These are phyloP conservation scores for Entomobrya proxima DNA, from an alignment of 2,888 invertebrate species.

Conservation along the genomic window DNA sequence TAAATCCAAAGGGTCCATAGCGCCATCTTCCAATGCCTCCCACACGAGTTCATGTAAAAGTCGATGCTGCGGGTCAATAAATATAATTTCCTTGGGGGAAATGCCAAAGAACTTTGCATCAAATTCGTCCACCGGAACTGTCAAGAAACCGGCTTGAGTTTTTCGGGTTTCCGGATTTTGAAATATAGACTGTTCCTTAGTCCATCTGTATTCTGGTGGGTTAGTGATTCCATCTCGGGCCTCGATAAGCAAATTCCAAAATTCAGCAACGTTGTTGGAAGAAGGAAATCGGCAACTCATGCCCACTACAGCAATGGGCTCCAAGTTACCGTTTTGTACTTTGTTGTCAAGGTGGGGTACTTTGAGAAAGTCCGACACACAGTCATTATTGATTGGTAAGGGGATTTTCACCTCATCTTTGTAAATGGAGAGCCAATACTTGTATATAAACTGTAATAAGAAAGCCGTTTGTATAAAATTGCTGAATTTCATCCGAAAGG, in stretches of 20 bases:
- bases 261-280: slow-evolving; percentile 59
- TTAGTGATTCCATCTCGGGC: slow-evolving; percentile 48
- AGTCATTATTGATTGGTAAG: not conserved
- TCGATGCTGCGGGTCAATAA: slow-evolving; percentile 47
- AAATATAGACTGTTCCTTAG: slow-evolving; percentile 20
- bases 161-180: slow-evolving; percentile 25
- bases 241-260: slow-evolving; percentile 62
- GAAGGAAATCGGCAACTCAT: slow-evolving; percentile 66
- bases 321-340: not conserved
- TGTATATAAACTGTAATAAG: slow-evolving; percentile 1
- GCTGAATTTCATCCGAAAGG: too few relatives aligned
- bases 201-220: slow-evolving; percentile 51
- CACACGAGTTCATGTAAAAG: slow-evolving; percentile 27
- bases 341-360: not conserved
- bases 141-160: slow-evolving; percentile 49
- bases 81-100: slow-evolving; percentile 34
- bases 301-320: slow-evolving; percentile 65
- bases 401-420: slow-evolving; percentile 10
- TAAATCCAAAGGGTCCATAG: not conserved
- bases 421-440: not conserved
- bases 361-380: not conserved
- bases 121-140: slow-evolving; percentile 50
- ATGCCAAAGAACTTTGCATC: slow-evolving; percentile 57
- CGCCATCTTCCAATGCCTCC: slow-evolving; percentile 45
- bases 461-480: not conserved